Base-by-base conservation (phyloP, 2,797 vertebrate genomes). In the Oreochromis grahami region DNA sequence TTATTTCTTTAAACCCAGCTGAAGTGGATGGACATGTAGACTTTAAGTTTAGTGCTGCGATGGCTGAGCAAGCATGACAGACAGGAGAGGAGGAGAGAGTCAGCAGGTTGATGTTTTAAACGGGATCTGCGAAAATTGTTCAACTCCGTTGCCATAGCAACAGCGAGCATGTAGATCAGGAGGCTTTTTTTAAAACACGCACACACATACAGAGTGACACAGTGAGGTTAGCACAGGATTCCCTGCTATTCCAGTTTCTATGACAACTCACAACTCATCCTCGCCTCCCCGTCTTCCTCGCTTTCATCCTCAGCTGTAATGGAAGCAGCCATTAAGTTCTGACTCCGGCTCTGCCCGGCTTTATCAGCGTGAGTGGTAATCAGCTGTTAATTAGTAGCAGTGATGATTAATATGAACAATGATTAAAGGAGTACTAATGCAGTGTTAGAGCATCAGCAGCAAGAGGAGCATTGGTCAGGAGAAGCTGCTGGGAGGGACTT, bases 161-260 rank as follows among this genome's bases (percentile, higher is more conserved):
- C 94, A 92, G 90, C 1, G 84, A 88, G 86, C 85, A 92, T 92
- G 92, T 90, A 93, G 92, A 92, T 89, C 89, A 81, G 88, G 86
- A 83, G 88, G 83, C 86, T 91, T 93, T 90, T 91, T 93, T 87
- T 88, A 72, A 87, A 76, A 60, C 77, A 80, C 74, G 17, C 43
- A 85, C 77, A 80, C 86, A 87, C 83, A 80, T 77, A 86, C 58
- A 53, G 15, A 86, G 82, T 93, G 87, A 92, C 91, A 92, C 81
- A 85, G 84, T 76, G 93, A 92, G 93, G 91, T 94, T 94, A 94
- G 93, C 87, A 92, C 92, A 94, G 94, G 94, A 94, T 94, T 95
- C 94, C 94, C 94, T 93, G 91, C 90, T 90, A 93, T 93, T 92
- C 92, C 90, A 94, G 94, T 95, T 95, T 92, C 94, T 89, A 94